phyloP scores from a whole-genome alignment of 2,797 vertebrate species.

The Glossophaga mutica region DNA sequence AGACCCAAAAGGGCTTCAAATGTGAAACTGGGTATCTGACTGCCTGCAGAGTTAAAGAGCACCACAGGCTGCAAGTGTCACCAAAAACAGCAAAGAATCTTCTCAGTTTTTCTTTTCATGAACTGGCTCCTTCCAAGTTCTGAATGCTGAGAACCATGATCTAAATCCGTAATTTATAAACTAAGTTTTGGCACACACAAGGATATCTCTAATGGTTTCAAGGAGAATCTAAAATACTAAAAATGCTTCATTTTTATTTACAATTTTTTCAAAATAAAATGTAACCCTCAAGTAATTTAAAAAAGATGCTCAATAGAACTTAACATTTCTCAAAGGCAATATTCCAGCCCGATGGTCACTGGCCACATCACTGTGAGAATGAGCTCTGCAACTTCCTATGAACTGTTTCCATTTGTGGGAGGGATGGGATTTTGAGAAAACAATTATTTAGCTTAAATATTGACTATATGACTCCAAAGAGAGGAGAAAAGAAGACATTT shows the following conservation, averaged over 20 bases:
- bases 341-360: background rate
- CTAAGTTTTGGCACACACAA: background rate
- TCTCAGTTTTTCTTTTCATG: background rate
- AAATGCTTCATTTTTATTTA: background rate
- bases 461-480: background rate
- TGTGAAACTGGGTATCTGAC: background rate
- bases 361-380: background rate
- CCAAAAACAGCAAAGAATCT: background rate
- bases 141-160: background rate
- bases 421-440: background rate
- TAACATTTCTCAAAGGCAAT: background rate
- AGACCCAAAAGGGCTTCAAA: background rate
- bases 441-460: background rate
- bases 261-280: background rate
- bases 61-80: background rate
- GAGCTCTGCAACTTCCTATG: background rate
- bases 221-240: background rate
- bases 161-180: background rate
- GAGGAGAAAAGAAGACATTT: background rate
- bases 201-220: background rate
- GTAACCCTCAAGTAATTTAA: background rate
- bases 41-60: background rate
- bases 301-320: background rate
- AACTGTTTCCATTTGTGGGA: background rate
- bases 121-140: background rate